A percentile compares a stretch with the other conserved stretches of the same genome.
Evolutionary conservation across 2,888 invertebrate genomes (phyloP).

Genomic region (Cerastis rubricosa): DNA sequence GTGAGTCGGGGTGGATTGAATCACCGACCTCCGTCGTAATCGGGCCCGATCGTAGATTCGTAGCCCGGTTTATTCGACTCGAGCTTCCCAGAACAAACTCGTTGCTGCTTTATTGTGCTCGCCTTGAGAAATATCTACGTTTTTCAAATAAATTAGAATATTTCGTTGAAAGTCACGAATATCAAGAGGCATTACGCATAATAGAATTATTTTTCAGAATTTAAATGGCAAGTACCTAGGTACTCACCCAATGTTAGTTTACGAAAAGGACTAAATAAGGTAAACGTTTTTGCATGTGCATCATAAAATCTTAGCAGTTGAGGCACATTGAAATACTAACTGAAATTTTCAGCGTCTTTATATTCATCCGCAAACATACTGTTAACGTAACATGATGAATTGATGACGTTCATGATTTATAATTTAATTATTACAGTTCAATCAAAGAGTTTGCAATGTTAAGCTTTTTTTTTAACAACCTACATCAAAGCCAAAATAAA

Average conservation of each 20-base stretch:
- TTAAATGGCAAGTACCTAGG: slow-evolving; percentile 8
- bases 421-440: background rate
- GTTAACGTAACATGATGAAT: background rate
- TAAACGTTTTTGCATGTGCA: background rate
- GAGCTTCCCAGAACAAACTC: slow-evolving; percentile 60
- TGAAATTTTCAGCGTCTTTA: background rate
- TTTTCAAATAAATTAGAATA: slow-evolving; percentile 61
- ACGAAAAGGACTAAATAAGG: background rate
- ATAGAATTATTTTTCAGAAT: slow-evolving; percentile 17
- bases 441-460: background rate
- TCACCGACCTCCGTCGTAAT: slow-evolving; percentile 77
- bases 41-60: slow-evolving; percentile 58
- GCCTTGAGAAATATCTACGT: slow-evolving; percentile 54
- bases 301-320: background rate
- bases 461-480: background rate
- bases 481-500: background rate
- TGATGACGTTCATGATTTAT: too few relatives aligned
- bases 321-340: background rate
- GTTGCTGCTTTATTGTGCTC: slow-evolving; percentile 45
- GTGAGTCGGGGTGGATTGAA: slow-evolving; percentile 72
- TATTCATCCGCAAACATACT: background rate
- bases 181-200: slow-evolving; percentile 46
- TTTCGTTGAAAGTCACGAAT: slow-evolving; percentile 51
- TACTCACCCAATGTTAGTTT: background rate
- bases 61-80: slow-evolving; percentile 45